A percentile compares a stretch with the other conserved stretches of the same genome.
Conservation (phyloP, 2,888 invertebrate species). For the Dicroscelio sp. region DNA sequence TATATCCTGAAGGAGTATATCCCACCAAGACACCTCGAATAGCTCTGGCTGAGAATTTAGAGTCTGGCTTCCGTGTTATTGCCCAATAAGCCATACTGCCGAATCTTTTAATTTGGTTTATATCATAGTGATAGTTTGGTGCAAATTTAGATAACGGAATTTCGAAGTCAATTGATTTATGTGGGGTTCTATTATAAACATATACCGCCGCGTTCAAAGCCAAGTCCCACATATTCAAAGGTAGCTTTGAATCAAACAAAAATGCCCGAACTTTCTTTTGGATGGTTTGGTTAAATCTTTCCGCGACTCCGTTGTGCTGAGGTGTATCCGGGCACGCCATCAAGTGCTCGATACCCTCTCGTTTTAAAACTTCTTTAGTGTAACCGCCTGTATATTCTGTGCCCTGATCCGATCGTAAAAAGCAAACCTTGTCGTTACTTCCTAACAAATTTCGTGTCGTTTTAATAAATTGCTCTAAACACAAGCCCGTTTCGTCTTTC, state of each 20-base stretch:
- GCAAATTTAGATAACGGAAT: constrained; percentile 69
- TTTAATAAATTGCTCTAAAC: constrained; percentile 74
- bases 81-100: constrained; percentile 75
- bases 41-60: constrained; percentile 72
- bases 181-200: constrained; percentile 81
- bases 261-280: constrained; percentile 61
- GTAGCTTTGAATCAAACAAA: constrained; percentile 71
- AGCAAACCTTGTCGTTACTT: constrained; percentile 71
- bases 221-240: constrained; percentile 78
- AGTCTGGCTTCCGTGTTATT: constrained; percentile 65
- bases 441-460: constrained; percentile 72
- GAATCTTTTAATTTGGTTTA: constrained; percentile 72
- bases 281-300: constrained; percentile 74
- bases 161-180: constrained; percentile 67
- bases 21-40: constrained; percentile 71
- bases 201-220: constrained; percentile 78
- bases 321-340: constrained; percentile 2
- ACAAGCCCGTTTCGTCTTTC: constrained; percentile 23
- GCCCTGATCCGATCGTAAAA: constrained; percentile 5
- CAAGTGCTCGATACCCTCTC: constrained; percentile 46
- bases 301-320: constrained; percentile 26
- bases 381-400: constrained; percentile 8
- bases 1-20: constrained; percentile 69
- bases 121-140: constrained; percentile 58
- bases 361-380: constrained; percentile 38